Evolutionary conservation across 2,113 vertebrate genomes (phyloP).

Genomic region (Mobula birostris): DNA sequence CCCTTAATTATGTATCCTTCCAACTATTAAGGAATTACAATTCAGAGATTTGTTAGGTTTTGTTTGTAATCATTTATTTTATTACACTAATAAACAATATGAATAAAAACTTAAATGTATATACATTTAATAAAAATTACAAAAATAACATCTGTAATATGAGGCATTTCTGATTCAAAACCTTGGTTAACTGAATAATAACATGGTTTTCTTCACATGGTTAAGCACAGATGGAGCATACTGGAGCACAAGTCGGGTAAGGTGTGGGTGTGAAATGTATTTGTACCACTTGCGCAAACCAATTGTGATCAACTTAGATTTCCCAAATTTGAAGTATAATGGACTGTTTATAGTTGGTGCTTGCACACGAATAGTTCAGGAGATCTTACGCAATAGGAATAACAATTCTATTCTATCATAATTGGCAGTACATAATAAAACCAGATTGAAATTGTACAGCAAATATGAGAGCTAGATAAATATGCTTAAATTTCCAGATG

Average conservation of each 20-base stretch:
- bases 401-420: neutral
- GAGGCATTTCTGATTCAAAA: conserved; percentile 28
- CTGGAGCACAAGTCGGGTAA: neutral
- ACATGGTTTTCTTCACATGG: neutral
- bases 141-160: conserved; percentile 22
- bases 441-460: neutral
- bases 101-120: conserved; percentile 26
- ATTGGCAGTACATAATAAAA: neutral
- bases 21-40: neutral
- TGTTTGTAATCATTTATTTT: conserved; percentile 34
- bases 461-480: neutral
- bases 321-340: neutral
- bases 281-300: neutral
- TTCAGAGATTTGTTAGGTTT: neutral
- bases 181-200: neutral
- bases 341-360: neutral
- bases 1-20: conserved; percentile 9
- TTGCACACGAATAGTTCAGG: neutral
- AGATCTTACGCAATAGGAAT: neutral
- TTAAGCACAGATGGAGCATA: neutral
- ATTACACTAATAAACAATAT: neutral
- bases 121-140: conserved; percentile 33
- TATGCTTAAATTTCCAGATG: neutral
- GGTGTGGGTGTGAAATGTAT: neutral
- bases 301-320: neutral